A percentile compares a stretch with the other conserved stretches of the same genome.
phyloP scores from a whole-genome alignment of 2,113 vertebrate species.

The Notechis scutatus region DNA sequence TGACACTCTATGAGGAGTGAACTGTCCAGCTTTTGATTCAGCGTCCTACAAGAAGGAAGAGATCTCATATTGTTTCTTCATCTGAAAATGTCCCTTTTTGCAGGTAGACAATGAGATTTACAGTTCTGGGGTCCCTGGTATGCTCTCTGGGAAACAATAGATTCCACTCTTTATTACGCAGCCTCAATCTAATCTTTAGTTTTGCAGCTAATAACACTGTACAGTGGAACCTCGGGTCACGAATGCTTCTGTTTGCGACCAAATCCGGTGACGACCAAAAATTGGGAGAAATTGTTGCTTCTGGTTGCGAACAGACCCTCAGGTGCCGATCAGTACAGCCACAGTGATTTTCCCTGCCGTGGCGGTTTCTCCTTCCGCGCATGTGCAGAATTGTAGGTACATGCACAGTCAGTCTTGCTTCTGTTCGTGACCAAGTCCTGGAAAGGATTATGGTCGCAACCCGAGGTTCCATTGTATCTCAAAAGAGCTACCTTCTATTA shows the following conservation, averaged over 20 bases:
- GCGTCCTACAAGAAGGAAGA: neutral
- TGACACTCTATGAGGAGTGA: neutral
- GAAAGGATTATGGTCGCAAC: too few species aligned
- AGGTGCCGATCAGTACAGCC: too few species aligned
- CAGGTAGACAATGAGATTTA: neutral
- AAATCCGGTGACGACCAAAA: too few species aligned
- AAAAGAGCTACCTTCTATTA: neutral
- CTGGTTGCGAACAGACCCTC: too few species aligned
- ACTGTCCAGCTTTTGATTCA: neutral
- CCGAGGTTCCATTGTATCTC: neutral
- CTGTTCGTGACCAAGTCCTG: too few species aligned
- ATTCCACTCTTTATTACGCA: neutral
- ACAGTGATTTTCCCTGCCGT: too few species aligned
- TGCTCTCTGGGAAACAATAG: neutral
- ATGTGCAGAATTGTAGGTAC: too few species aligned
- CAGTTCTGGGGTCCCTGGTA: neutral
- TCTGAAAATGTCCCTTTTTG: neutral
- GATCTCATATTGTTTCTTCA: neutral
- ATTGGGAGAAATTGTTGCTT: too few species aligned
- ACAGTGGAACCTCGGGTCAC: too few species aligned
- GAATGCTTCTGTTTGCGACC: too few species aligned
- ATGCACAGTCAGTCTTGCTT: too few species aligned
- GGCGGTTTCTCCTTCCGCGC: too few species aligned
- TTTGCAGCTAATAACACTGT: neutral
- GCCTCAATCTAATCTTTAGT: neutral